phyloP scores from a whole-genome alignment of 1,140 invertebrate genomes.

The Araneus ventricosus region DNA sequence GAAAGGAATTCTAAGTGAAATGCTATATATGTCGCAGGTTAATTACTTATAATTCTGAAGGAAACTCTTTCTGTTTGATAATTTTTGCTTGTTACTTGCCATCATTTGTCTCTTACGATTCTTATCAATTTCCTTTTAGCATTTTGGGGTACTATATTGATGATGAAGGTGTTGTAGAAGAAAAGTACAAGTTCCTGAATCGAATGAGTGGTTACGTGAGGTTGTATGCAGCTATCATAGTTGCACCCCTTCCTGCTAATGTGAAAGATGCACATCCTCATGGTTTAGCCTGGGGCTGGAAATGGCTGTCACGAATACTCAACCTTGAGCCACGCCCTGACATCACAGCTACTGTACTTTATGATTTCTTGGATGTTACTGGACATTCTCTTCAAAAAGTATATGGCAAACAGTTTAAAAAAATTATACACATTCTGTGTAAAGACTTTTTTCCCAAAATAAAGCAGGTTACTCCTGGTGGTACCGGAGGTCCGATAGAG shows the following conservation, averaged over 20 bases:
- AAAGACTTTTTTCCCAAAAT: constrained; percentile 85
- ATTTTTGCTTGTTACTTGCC: too few species aligned
- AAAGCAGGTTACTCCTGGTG: constrained; percentile 81
- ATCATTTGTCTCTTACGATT: too few species aligned
- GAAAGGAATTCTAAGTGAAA: too few species aligned
- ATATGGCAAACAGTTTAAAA: constrained; percentile 89
- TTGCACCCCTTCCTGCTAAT: constrained; percentile 83
- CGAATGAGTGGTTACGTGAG: constrained; percentile 90
- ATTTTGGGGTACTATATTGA: constrained; percentile 82
- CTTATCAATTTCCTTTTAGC: constrained; percentile 77
- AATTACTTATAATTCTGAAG: too few species aligned
- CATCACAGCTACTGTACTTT: constrained; percentile 88
- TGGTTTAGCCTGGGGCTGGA: constrained; percentile 88
- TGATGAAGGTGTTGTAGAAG: constrained; percentile 86
- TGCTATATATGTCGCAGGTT: too few species aligned
- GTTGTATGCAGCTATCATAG: constrained; percentile 89
- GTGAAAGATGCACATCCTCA: constrained; percentile 84
- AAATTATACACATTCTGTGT: constrained; percentile 86
- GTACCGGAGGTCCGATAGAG: constrained; percentile 87
- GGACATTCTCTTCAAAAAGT: constrained; percentile 85
- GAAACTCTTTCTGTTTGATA: too few species aligned
- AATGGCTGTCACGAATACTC: constrained; percentile 88
- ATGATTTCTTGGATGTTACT: constrained; percentile 89
- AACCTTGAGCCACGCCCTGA: constrained; percentile 88
- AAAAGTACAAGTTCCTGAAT: constrained; percentile 90